These are phyloP conservation scores for Formicarius rufipectus DNA, from an alignment of 2,113 vertebrate species.

Conservation along the genomic window DNA sequence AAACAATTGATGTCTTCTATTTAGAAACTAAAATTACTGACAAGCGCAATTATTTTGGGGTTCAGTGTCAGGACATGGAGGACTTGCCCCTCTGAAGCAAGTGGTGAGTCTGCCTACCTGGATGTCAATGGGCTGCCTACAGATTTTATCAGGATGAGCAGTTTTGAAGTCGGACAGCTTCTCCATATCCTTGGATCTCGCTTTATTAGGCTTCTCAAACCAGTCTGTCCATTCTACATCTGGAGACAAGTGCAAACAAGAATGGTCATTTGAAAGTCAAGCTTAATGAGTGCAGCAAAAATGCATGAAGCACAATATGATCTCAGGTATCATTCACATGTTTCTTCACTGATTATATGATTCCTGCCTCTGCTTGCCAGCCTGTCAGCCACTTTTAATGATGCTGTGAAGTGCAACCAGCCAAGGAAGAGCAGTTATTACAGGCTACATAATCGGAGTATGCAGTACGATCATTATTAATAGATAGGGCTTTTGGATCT, in stretches of 20 bases:
- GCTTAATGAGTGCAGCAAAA: background rate
- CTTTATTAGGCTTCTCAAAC: conserved; percentile 85
- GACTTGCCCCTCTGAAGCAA: background rate
- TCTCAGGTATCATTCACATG: conserved; percentile 24
- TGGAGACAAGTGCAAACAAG: conserved; percentile 57
- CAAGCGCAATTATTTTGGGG: background rate
- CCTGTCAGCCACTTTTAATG: background rate
- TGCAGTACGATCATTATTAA: background rate
- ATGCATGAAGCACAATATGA: background rate
- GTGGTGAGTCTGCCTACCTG: conserved; percentile 78
- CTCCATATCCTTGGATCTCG: conserved; percentile 87
- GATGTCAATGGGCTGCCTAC: conserved; percentile 88
- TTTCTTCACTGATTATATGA: background rate
- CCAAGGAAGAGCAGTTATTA: background rate
- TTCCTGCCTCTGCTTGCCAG: conserved; percentile 6
- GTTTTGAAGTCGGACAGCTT: conserved; percentile 85
- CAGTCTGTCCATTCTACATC: conserved; percentile 96
- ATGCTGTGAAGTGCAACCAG: background rate
- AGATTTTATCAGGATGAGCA: conserved; percentile 84
- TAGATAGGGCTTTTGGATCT: background rate
- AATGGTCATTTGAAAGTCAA: background rate
- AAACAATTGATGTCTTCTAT: background rate
- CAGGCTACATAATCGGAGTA: background rate
- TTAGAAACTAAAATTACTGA: background rate
- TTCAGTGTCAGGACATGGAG: background rate